Percentiles rank a stretch among this genome's conserved stretches.
These are phyloP conservation scores for Tetraodon nigroviridis DNA, from an alignment of 2,113 vertebrate species.

Conservation along the genomic window DNA sequence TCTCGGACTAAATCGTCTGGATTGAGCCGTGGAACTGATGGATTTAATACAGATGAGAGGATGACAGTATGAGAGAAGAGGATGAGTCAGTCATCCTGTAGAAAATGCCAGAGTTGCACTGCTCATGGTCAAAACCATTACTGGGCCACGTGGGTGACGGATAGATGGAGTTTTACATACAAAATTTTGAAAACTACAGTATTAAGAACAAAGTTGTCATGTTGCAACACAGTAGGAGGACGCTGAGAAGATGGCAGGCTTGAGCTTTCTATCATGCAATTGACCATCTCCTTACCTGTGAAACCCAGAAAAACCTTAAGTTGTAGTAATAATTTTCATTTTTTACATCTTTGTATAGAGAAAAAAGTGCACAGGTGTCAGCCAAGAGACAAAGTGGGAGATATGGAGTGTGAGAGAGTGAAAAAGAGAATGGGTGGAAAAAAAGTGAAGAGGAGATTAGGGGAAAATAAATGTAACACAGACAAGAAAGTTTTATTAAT, in stretches of 20 bases:
- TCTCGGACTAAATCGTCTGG: slow-evolving; percentile 60
- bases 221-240: slow-evolving; percentile 8
- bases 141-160: slow-evolving; percentile 38
- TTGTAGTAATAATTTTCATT: slow-evolving; percentile 74
- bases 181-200: no score
- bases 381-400: slow-evolving; percentile 79
- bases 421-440: slow-evolving; percentile 50
- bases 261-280: slow-evolving; percentile 67
- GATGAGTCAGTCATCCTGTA: slow-evolving; percentile 30
- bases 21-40: slow-evolving; percentile 64
- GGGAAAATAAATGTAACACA: slow-evolving; percentile 84
- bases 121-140: slow-evolving; percentile 46
- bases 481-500: slow-evolving; percentile 86
- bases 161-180: no score
- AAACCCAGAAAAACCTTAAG: slow-evolving; percentile 70
- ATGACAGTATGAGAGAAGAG: slow-evolving; percentile 24
- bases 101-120: slow-evolving; percentile 10
- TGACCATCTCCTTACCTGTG: slow-evolving; percentile 65
- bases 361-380: slow-evolving; percentile 80
- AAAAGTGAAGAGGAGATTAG: slow-evolving; percentile 76
- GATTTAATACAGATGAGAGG: slow-evolving; percentile 41
- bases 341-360: slow-evolving; percentile 65
- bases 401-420: slow-evolving; percentile 68
- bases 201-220: neutral
- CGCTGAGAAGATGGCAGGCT: slow-evolving; percentile 49